Base-by-base conservation (phyloP, 2,113 vertebrate species). In the Entelurus aequoreus region DNA sequence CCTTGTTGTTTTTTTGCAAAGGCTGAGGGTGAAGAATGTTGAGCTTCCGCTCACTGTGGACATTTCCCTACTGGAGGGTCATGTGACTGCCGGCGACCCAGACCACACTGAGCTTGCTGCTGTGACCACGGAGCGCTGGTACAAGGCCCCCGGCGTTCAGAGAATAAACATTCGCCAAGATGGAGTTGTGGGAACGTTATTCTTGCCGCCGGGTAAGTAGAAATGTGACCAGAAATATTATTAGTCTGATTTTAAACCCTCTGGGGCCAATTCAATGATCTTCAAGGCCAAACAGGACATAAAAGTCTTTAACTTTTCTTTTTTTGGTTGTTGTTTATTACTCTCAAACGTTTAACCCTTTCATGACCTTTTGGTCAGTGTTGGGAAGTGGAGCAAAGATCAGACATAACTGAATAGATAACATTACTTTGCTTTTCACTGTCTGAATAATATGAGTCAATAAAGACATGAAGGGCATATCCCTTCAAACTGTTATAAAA, bases 121-220 rank as follows among this genome's bases (percentile, higher is more conserved):
- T 4, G 65, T 75, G 4, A 75, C 66, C 2, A 21, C 79, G 13
- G 86, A 90, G 44, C 83, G 83, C 62, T 90, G 78, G 78, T 91
- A 89, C 77, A 77, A 66, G 67, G 81, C 78, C 12, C 88, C 88
- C 21, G 84, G 85, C 0, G 78, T 87, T 0, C 67, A 16, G 54
- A 86, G 85, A 63, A 66, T 63, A 54, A 81, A 81, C 4, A 64
- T 88, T 6, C 69, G 70, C 9, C 72, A 88, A 44, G 65, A 85
- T 19, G 69, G 72, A 54, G 3, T 90, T 1, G 66, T 86, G 15
- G 90, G 84, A 38, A 89, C 88, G 0, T 58, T 90, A 55, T 90
- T 90, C 62, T 53, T 90, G n/a, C 87, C 89, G 0, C 82, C 86
- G 5, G 87, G 88, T 89, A 74, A 86, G 82, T 0, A 15, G 1